Base-by-base conservation (phyloP, 1,140 invertebrate species). In the Drosophila saltans region DNA sequence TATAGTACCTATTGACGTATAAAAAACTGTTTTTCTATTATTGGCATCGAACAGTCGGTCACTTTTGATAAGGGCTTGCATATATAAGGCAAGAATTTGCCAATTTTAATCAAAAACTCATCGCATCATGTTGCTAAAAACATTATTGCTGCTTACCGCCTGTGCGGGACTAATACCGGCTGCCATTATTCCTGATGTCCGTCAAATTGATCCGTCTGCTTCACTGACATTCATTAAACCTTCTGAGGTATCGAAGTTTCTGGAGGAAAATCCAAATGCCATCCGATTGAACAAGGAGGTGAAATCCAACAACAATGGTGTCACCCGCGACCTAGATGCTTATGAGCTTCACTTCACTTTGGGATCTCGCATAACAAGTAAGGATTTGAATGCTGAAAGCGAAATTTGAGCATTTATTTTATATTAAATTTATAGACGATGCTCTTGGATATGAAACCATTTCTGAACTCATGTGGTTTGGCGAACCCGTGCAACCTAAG, bases 41-140 rank as follows among this genome's bases (percentile, higher is more conserved):
- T 26, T 21, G 45, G 21, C 45, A 30, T 30, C 2, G 21, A 48
- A 48, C 7, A 10, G 16, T 52, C 16, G 45, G 24, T 26, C 2
- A 24, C 24, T 26, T 10, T 45, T 59, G 56, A 69, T 69, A 69
- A 73, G 52, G 1, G 10, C 24, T 40, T 7, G 30, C 59, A 24
- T 68, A 68, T 72, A 72, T 63, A 59, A 16, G 48, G 10, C 21
- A 9, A 10, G 2, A 8, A 11, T 10, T 11, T 64, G 24, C 36
- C 21, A 8, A 28, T 60, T 60, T 62, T 8, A 66, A 9, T 61
- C 41, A 36, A 73, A 69, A 61, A 6, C 39, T 11, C 21, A 4
- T 59, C 9, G 26, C 39, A 64, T 26, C n/a, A 74, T 74, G 72
- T 70, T 60, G 61, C 26, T 69, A n/a, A 74, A 70, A 60, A 30